Base-by-base conservation (phyloP, 53 echinoderm and acorn worm species). In the Hippasteria phrygiana region DNA sequence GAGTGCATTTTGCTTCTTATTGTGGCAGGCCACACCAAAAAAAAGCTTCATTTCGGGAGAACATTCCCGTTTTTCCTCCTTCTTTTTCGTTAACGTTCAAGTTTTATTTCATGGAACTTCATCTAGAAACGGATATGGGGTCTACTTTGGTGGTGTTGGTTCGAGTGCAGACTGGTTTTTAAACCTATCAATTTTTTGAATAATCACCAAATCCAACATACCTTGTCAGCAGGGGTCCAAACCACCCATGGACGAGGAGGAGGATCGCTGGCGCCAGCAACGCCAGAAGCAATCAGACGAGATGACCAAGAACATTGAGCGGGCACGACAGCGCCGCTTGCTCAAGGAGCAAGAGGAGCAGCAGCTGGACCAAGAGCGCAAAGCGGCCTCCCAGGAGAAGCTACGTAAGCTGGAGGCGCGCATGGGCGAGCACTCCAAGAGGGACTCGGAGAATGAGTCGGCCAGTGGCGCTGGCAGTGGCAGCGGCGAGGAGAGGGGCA, bases 291-390 rank as follows among this genome's bases (percentile, higher is more conserved):
- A 97, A 62, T 95, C 95, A 3, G 92, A 89, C 8, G 95, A 95
- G 76, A 97, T 97, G 97, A 88, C 94, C 26, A 90, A 90, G 43
- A 92, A 90, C 70, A 92, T 97, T 27, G 97, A 97, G 72, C 83
- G 97, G 14, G 97, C 97, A 45, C 78, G 97, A 18, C 97, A 95
- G 42, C 87, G 97, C 55, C 87, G 97, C 33, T 28, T 83, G 43
- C 91, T 93, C 35, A 93, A 95, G 66, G 93, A 92, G 36, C 80
- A 86, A 56, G 92, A 90, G 48, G 97, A 97, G 55, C 93, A 94
- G 40, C 55, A 67, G 26, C 43, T 43, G 43, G 65, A 64, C 28
- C 81, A 81, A 32, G 88, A 87, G 9, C 71, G 90, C 56, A 80
- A 84, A 51, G 92, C 90, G 13, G 95, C 90, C 5, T 89, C 93